Percentiles rank a stretch among this genome's conserved stretches.
Conservation (phyloP, 2,888 invertebrate species). For the Rhaphigaster nebulosa region DNA sequence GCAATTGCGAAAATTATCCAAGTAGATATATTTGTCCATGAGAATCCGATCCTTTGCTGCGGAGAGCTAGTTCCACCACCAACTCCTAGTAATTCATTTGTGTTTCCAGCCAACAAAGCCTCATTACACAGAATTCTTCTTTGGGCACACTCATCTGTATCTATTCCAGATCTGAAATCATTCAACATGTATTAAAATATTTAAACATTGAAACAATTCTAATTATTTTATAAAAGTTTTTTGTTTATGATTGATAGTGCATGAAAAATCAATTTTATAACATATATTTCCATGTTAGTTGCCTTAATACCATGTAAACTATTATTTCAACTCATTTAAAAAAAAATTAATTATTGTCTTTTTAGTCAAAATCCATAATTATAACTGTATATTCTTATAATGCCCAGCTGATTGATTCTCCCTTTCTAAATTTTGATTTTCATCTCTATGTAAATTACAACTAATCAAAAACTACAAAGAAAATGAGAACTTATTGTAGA, state of each 20-base stretch:
- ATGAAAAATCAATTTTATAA: not conserved
- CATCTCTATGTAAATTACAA: not conserved
- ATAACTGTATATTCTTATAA: not conserved
- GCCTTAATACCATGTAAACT: not conserved
- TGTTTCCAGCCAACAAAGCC: not conserved
- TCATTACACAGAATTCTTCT: too few relatives aligned
- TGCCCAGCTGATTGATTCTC: not conserved
- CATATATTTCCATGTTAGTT: not conserved
- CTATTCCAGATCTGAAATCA: constrained; percentile 4
- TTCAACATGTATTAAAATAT: not conserved
- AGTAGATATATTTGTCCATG: not conserved
- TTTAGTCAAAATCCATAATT: not conserved
- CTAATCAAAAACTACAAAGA: not conserved
- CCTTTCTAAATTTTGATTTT: not conserved
- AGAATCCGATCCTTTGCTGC: not conserved
- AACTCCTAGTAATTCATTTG: not conserved
- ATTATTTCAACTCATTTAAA: not conserved
- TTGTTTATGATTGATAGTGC: not conserved
- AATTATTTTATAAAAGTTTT: not conserved
- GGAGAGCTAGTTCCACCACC: not conserved
- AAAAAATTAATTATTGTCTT: not conserved
- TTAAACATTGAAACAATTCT: not conserved
- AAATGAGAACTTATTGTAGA: not conserved
- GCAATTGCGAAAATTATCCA: not conserved
- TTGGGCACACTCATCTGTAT: not conserved